Base-by-base conservation (phyloP, 2,113 vertebrate genomes). In the Nipponia nippon region DNA sequence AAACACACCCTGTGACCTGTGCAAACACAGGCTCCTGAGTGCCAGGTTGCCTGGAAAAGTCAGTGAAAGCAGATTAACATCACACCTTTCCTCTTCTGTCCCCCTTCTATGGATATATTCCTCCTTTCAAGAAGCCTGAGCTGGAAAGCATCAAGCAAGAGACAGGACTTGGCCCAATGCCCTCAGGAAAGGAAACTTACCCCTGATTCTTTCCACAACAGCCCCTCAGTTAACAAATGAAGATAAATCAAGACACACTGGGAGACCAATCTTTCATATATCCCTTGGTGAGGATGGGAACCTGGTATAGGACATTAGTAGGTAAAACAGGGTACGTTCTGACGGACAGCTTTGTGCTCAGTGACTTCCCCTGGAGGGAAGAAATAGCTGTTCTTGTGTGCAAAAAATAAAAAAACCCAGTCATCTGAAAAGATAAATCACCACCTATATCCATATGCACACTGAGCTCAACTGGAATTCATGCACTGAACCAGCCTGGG, bases 191-290 rank as follows among this genome's bases (percentile, higher is more conserved):
- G 71, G 87, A 90, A 97, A 94, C 44, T 69, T 76, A 75, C 47
- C 78, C 95, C 86, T 22, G 36, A 76, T 72, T 90, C 84, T 67
- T 87, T 87, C 78, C 62, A 76, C 70, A 87, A 30, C 29, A 67
- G 73, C 40, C 84, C 87, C 91, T 79, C 87, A 49, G 81, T 53
- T 95, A 82, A 85, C 76, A 96, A 94, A 97, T 92, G 92, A 96
- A 94, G 72, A 94, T 47, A 93, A 92, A 95, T 36, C 89, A 87
- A 95, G 90, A 58, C 26, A 42, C 42, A 6, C 79, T 3, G 61
- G 29, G 55, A 83, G 66, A 77, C 46, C 3, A 10, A 80, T 83
- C 58, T 36, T 69, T 56, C 34, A 1, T 23, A 17, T 4, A 65
- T 53, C 44, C 56, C 73, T 29, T 13, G 49, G 77, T 49, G 65